Conservation (phyloP, 2,797 vertebrate genomes). For the Neomorphus geoffroyi region DNA sequence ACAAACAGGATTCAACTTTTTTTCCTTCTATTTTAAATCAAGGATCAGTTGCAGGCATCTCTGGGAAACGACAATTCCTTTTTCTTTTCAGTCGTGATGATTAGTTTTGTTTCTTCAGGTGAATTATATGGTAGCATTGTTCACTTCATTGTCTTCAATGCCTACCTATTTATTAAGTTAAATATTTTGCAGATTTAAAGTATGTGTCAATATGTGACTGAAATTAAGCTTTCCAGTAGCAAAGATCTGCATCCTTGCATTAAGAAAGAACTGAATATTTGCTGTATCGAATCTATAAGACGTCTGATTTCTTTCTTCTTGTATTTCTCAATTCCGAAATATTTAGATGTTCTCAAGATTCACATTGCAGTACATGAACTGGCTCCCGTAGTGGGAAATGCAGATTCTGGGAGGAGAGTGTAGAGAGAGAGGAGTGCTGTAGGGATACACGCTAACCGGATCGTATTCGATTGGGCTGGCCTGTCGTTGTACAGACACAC, state of each 20-base stretch:
- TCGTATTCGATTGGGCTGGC: background rate
- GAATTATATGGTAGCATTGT: background rate
- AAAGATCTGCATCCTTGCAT: background rate
- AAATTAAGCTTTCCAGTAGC: background rate
- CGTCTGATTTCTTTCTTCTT: background rate
- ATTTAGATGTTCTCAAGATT: background rate
- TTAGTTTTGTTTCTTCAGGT: background rate
- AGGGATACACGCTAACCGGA: fast-evolving
- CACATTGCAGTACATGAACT: background rate
- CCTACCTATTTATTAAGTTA: background rate
- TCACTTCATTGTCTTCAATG: background rate
- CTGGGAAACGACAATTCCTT: background rate
- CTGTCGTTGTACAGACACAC: background rate
- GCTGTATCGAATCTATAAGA: background rate
- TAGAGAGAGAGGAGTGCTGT: background rate
- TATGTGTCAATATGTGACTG: background rate
- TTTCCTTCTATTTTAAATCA: background rate
- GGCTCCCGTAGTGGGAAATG: background rate
- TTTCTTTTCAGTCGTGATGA: background rate
- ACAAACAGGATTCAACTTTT: background rate
- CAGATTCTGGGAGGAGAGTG: background rate
- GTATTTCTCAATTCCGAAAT: background rate
- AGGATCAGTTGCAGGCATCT: background rate
- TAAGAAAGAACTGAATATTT: background rate
- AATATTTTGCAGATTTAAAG: background rate